These are phyloP conservation scores for Trochalopteron elliotii DNA, from an alignment of 2,113 vertebrate species.

Conservation along the genomic window DNA sequence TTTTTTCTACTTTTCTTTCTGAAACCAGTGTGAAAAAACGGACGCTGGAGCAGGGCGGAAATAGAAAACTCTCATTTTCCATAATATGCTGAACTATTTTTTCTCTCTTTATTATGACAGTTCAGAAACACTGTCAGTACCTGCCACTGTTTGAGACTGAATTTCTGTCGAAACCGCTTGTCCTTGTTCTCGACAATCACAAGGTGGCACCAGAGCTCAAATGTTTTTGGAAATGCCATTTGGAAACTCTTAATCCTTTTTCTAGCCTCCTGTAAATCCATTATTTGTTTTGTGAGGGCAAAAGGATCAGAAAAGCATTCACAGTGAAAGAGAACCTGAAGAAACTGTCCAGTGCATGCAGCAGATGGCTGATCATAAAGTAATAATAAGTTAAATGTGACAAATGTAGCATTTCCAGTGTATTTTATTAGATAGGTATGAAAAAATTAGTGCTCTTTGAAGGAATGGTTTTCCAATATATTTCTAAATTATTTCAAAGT, in stretches of 20 bases:
- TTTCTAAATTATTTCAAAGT: background rate
- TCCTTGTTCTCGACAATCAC: background rate
- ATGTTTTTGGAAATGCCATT: background rate
- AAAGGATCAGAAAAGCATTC: background rate
- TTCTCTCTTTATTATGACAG: background rate
- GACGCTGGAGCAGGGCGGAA: rapidly evolving
- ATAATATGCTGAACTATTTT: background rate
- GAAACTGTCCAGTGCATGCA: rapidly evolving
- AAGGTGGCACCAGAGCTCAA: constrained; percentile 13
- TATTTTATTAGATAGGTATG: background rate
- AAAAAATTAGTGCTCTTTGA: background rate
- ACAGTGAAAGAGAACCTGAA: background rate
- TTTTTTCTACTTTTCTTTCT: background rate
- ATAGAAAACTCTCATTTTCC: rapidly evolving
- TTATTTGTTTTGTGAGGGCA: background rate
- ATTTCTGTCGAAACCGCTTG: background rate
- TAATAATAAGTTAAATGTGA: background rate
- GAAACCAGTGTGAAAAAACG: rapidly evolving
- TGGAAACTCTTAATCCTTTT: rapidly evolving
- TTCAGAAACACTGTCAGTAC: rapidly evolving
- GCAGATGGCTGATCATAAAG: background rate
- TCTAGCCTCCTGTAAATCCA: rapidly evolving
- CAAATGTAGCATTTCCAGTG: background rate
- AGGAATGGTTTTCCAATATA: background rate
- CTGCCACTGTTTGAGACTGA: rapidly evolving